A percentile compares a stretch with the other conserved stretches of the same genome.
Conservation (phyloP, 2,888 invertebrate species). For the Dasysyrphus albostriatus region DNA sequence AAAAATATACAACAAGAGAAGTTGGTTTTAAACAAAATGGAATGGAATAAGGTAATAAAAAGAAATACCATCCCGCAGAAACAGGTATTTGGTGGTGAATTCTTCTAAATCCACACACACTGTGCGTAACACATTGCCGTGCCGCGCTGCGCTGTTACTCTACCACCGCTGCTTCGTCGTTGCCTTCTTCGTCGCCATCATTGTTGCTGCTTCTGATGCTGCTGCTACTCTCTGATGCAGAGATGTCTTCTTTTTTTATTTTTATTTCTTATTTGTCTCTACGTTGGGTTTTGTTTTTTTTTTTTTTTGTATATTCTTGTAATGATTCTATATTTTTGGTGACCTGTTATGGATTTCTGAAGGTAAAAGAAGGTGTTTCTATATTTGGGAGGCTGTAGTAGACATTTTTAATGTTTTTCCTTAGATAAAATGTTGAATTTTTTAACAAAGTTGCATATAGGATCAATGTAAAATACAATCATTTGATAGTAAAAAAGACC, state of each 20-base stretch:
- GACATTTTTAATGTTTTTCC: background rate
- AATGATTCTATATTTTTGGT: slow-evolving; percentile 68
- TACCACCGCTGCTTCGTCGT: background rate
- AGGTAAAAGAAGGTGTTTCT: slow-evolving; percentile 53
- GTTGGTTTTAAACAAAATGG: slow-evolving; percentile 46
- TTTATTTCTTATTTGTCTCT: slow-evolving; percentile 59
- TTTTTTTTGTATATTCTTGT: background rate
- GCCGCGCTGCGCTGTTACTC: background rate
- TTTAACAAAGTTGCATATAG: too few species aligned
- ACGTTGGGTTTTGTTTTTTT: background rate
- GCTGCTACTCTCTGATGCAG: slow-evolving; percentile 42
- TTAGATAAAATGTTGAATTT: too few species aligned
- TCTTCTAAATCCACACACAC: slow-evolving; percentile 74
- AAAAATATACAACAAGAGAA: slow-evolving; percentile 27
- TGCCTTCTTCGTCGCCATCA: background rate
- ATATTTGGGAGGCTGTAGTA: slow-evolving; percentile 42
- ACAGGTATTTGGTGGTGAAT: slow-evolving; percentile 75
- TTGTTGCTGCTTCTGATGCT: background rate
- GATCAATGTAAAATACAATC: too few species aligned
- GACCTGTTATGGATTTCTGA: slow-evolving; percentile 67
- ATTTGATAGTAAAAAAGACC: too few species aligned
- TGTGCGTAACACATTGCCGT: slow-evolving; percentile 68
- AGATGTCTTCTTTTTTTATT: slow-evolving; percentile 64
- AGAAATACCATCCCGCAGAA: slow-evolving; percentile 73
- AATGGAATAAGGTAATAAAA: slow-evolving; percentile 73